Base-by-base conservation (phyloP, 1,140 invertebrate species). In the Tigriopus japonicus region DNA sequence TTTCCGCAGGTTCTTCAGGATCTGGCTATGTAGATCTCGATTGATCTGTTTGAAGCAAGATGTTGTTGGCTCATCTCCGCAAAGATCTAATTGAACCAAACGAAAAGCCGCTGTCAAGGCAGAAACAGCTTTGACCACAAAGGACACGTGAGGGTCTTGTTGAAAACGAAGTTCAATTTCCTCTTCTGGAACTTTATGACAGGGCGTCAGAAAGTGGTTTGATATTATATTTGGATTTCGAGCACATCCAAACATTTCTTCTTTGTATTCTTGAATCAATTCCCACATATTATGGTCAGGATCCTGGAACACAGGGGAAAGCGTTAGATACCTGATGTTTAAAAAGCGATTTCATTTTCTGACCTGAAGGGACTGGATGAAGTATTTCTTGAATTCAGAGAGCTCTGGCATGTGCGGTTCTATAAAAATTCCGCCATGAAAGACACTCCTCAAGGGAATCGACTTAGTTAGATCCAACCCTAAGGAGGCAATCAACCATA, bases 71-170 rank as follows among this genome's bases (percentile, higher is more conserved):
- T 17, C 45, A 17, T 66, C 60, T 17, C 51, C 42, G 54, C 69
- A 69, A 10, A 53, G 41, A 51, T 68, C 65, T 13, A 69, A 24
- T 42, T 66, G 65, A 24, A 66, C 63, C n/a, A 70, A 49, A 9
- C 66, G 56, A 10, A 68, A 59, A 12, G 67, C 68, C 10, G 69
- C 68, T 15, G 68, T 69, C n/a, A 67, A 68, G 9, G 68, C 68
- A 10, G 68, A 69, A 2, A 68, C 66, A 12, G 66, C 69, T 56
- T 66, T 68, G 17, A 68, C 66, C 12, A 68, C 67, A 54, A 68
- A 68, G 12, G 64, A 63, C 9, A 70, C 65, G 63, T 68, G 17
- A 1, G 63, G 61, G 41, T 63, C 62, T 42, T 63, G 63, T 14
- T 62, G 63, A 60, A 52, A 63, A 12, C 24, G 43, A 42, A 28